Percentiles rank a stretch among this genome's conserved stretches.
Evolutionary conservation across 1,140 invertebrate genomes (phyloP).

Genomic region (Polyergus mexicanus): DNA sequence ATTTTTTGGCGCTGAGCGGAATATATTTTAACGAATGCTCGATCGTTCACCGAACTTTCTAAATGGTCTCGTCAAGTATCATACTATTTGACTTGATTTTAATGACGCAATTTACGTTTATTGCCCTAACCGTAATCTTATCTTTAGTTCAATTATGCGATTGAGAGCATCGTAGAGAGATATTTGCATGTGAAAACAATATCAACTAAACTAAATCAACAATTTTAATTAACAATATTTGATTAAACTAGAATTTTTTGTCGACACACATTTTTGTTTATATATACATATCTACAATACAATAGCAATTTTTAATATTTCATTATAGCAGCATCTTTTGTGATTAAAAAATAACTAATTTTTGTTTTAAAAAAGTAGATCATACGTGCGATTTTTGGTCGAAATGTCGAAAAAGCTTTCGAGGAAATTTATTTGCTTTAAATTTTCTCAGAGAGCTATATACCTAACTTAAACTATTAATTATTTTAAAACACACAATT

Average conservation of each 20-base stretch:
- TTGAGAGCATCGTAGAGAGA: neutral
- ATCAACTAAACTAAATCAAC: neutral
- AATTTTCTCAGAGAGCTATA: neutral
- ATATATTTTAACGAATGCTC: neutral
- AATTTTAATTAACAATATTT: conserved; percentile 18
- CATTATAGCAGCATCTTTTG: neutral
- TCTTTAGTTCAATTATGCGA: neutral
- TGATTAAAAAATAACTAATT: conserved; percentile 41
- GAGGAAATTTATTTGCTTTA: neutral
- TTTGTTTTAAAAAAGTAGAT: neutral
- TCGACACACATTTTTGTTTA: neutral
- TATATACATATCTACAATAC: neutral
- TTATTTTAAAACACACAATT: neutral
- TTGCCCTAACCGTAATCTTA: neutral
- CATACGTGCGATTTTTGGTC: neutral
- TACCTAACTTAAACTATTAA: neutral
- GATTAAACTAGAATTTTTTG: neutral
- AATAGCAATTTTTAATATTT: neutral
- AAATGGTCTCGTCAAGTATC: neutral
- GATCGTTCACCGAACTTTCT: conserved; percentile 30
- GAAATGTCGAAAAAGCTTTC: conserved; percentile 6
- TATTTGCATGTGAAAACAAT: neutral
- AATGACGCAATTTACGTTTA: conserved; percentile 7
- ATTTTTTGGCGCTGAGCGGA: conserved; percentile 19
- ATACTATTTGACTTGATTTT: conserved; percentile 12